Percentiles rank a stretch among this genome's conserved stretches.
Evolutionary conservation across 1,140 invertebrate species (phyloP).

Genomic region (Heliconius hermathena): DNA sequence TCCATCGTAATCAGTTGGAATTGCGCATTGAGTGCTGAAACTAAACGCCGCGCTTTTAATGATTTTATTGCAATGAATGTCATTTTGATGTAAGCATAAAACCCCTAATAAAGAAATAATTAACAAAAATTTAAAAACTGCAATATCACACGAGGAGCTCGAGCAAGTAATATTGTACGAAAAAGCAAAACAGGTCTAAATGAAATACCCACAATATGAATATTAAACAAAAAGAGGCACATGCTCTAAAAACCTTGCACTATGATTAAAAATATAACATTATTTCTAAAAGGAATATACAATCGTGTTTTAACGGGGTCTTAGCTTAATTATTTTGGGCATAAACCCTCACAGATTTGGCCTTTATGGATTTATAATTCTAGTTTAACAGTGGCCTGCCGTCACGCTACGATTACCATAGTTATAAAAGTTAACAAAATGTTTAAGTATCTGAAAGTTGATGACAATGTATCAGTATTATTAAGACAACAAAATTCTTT

Average conservation of each 20-base stretch:
- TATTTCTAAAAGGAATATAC: constrained; percentile 20
- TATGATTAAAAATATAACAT: constrained; percentile 20
- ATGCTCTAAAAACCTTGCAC: not conserved
- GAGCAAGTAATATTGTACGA: constrained; percentile 1
- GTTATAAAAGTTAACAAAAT: constrained; percentile 5
- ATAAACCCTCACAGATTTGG: constrained; percentile 64
- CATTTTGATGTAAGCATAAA: not conserved
- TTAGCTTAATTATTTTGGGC: constrained; percentile 58
- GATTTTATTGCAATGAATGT: too few species aligned
- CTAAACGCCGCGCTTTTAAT: too few species aligned
- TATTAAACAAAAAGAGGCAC: constrained; percentile 19
- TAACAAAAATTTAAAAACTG: not conserved
- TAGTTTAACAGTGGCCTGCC: constrained; percentile 49
- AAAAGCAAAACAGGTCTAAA: constrained; percentile 17
- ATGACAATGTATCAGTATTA: not conserved
- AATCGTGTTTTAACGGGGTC: constrained; percentile 17
- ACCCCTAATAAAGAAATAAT: not conserved
- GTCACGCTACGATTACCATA: constrained; percentile 55
- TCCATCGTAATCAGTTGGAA: too few species aligned
- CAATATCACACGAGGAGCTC: not conserved
- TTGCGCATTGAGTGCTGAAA: too few species aligned
- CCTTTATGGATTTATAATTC: constrained; percentile 66
- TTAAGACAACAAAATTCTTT: not conserved
- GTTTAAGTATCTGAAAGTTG: not conserved
- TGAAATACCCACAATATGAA: constrained; percentile 21